Evolutionary conservation across 2,113 vertebrate species (phyloP), one percentile per base, ranked within the genome.

Genomic region (Actenoides hombroni): DNA sequence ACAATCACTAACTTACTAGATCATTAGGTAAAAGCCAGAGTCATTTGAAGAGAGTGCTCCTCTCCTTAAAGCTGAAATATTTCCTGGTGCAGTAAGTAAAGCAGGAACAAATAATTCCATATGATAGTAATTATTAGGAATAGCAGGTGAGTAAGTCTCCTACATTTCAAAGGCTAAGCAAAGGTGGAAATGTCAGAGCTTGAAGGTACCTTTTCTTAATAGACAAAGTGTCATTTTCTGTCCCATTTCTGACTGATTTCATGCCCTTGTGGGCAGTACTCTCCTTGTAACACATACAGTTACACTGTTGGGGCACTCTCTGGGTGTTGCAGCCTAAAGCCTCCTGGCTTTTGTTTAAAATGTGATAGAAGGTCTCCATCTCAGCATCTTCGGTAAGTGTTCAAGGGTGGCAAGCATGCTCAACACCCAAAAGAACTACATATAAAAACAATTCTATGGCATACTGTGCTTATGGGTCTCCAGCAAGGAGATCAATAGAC

Each of bases 11-110:
- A 84, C 95, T 96, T 98, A 97, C 86, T 94, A 75, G 83, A 85
- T 97, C 95, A 97, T 98, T 96, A 97, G 60, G 87, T 96, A 97
- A 98, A 97, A 97, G 88, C 92, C 84, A 88, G 48, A 96, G 81
- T 71, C 71, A 90, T 94, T 96, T 96, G 68, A 94, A 97, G 17
- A 96, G 83, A 97, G 83, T 84, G 59, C 91, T 96, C 64, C 61
- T 92, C 70, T 90, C 63, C 77, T 97, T 86, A 86, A 86, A 92
- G 67, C n/a, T 84, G 59, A 96, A 93, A 35, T 35, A 83, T 88
- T 91, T 82, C 63, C 83, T 73, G 10, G 2, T 54, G 74, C 65
- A 94, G 96, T 94, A 97, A 97, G 95, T 92, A 92, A 95, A 95
- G 59, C 29, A 70, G 46, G 35, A 10, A 14, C 23, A 90, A 96